Percentiles rank a stretch among this genome's conserved stretches.
phyloP scores from a whole-genome alignment of 2,113 vertebrate genomes.

The zebrafish (Danio rerio) region GRCz12tu NC_133195.1:10718001-10718500 shows the following conservation, averaged over 20 bases:
- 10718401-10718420: not conserved
- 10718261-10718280: not conserved
- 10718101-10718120: slow-evolving; percentile 26
- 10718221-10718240: slow-evolving; percentile 16
- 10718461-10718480: not conserved
- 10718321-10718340: slow-evolving; percentile 32
- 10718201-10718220: not conserved
- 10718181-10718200: not conserved
- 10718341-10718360: slow-evolving; percentile 21
- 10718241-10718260: slow-evolving; percentile 38
- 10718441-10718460: not conserved
- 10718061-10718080: slow-evolving; percentile 38
- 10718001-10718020: slow-evolving; percentile 25
- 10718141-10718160: slow-evolving; percentile 24
- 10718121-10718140: not conserved
- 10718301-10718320: slow-evolving; percentile 20
- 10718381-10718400: not conserved
- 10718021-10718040: slow-evolving; percentile 11
- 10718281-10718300: slow-evolving; percentile 10
- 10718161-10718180: slow-evolving; percentile 27
- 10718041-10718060: slow-evolving; percentile 25
- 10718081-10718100: slow-evolving; percentile 29
- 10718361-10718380: slow-evolving; percentile 19
- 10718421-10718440: not conserved
- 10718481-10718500: too few species aligned